phyloP scores from a whole-genome alignment of 2,888 invertebrate species.

The Tachina fera region DNA sequence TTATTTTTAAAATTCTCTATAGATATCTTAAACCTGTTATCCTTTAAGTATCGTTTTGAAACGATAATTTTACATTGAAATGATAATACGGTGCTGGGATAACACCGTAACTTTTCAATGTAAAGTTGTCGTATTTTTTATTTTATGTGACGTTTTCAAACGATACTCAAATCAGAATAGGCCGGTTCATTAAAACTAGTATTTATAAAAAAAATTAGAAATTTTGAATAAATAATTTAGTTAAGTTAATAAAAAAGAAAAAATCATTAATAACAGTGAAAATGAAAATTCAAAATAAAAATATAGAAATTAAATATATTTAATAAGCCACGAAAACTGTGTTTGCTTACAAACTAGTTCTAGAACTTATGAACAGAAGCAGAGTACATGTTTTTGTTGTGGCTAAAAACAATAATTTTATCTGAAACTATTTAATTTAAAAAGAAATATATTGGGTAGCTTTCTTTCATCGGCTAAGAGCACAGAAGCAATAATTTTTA shows the following conservation, averaged over 20 bases:
- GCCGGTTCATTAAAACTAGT: conserved; percentile 16
- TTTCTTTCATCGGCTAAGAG: no score
- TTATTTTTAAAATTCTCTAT: conserved; percentile 28
- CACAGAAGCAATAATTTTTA: background rate
- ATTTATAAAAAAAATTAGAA: conserved; percentile 32
- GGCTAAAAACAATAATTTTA: background rate
- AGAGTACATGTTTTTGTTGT: background rate
- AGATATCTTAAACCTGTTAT: background rate
- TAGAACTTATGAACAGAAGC: background rate
- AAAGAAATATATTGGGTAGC: no score
- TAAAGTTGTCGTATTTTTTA: no score
- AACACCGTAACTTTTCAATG: no score
- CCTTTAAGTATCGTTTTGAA: no score
- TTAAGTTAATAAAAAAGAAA: conserved; percentile 29
- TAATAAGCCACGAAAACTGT: background rate
- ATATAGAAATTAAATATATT: background rate
- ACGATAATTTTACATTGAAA: no score
- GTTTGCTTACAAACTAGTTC: background rate
- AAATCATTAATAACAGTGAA: conserved; percentile 28
- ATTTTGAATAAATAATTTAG: conserved; percentile 66
- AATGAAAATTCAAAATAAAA: conserved; percentile 4
- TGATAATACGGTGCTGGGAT: no score
- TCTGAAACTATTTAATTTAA: background rate
- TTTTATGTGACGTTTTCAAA: no score
- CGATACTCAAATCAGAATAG: no score